Conservation (phyloP, 2,797 vertebrate genomes). For the Betta splendens region DNA sequence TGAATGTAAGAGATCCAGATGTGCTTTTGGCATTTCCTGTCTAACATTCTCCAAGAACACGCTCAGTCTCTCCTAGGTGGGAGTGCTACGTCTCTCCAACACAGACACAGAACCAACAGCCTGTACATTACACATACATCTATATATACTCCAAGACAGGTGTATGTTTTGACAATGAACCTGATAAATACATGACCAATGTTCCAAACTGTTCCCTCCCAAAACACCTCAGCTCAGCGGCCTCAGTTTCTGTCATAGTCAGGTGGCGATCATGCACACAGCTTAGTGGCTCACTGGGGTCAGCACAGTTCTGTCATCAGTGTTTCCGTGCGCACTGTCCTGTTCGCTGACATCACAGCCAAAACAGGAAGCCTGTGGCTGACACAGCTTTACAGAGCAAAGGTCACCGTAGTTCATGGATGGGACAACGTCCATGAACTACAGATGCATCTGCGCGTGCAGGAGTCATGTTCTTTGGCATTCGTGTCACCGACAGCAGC, state of each 20-base stretch:
- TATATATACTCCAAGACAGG: conserved; percentile 12
- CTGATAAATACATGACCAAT: conserved; percentile 14
- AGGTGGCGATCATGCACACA: conserved; percentile 44
- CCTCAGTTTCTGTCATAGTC: conserved; percentile 26
- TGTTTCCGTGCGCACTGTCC: conserved; percentile 66
- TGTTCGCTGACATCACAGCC: conserved; percentile 68
- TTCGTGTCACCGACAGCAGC: neutral
- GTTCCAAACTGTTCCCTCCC: conserved; percentile 17
- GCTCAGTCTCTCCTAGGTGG: conserved; percentile 71
- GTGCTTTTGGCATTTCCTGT: conserved; percentile 83
- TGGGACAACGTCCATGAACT: no score
- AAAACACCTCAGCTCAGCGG: conserved; percentile 9
- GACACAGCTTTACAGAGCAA: conserved; percentile 46
- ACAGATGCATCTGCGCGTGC: no score
- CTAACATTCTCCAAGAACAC: conserved; percentile 79
- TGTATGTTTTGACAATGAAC: conserved; percentile 5
- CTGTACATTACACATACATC: conserved; percentile 33
- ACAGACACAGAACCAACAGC: conserved; percentile 46
- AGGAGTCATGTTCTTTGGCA: conserved; percentile 15
- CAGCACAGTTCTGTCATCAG: conserved; percentile 63
- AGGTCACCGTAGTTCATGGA: conserved; percentile 39
- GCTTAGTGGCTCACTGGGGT: conserved; percentile 52
- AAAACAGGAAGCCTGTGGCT: conserved; percentile 72
- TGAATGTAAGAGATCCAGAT: conserved; percentile 84
- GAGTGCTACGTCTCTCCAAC: conserved; percentile 65